Evolutionary conservation across 1,140 invertebrate genomes (phyloP).

Genomic region (Pentalonia nigronervosa): DNA sequence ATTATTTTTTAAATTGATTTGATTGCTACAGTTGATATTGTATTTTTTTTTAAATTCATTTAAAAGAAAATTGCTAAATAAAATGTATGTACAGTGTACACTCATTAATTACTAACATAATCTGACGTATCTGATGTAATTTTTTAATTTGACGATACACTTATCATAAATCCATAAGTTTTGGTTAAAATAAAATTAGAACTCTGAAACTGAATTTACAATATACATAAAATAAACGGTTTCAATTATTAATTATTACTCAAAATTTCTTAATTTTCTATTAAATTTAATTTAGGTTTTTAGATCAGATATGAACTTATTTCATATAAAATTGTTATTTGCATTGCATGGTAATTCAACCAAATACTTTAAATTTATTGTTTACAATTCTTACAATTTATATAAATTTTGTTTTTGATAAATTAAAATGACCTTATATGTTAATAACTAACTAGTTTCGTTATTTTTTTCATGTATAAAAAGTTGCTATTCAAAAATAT

Average conservation of each 20-base stretch:
- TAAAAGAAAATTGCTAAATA: background rate
- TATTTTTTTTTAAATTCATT: background rate
- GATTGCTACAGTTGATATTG: background rate
- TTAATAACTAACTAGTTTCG: background rate
- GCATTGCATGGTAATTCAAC: background rate
- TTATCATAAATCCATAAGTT: background rate
- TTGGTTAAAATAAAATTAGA: background rate
- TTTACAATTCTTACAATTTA: background rate
- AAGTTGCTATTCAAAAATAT: background rate
- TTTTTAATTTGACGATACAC: background rate
- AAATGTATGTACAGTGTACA: background rate
- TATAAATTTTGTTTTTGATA: background rate
- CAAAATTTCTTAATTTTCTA: background rate
- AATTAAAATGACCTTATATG: background rate
- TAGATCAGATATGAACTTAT: background rate
- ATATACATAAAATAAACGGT: background rate
- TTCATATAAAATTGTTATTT: slow-evolving; percentile 10
- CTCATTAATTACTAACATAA: background rate
- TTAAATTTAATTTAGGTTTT: background rate
- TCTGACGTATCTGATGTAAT: background rate
- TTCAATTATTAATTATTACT: background rate
- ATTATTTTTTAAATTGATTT: slow-evolving; percentile 17
- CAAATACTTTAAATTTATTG: background rate
- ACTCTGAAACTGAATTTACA: background rate
- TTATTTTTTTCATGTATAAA: background rate